Evolutionary conservation across 2,888 invertebrate genomes (phyloP), one percentile per base, ranked within the genome.

Genomic region (Tillus elongatus): DNA sequence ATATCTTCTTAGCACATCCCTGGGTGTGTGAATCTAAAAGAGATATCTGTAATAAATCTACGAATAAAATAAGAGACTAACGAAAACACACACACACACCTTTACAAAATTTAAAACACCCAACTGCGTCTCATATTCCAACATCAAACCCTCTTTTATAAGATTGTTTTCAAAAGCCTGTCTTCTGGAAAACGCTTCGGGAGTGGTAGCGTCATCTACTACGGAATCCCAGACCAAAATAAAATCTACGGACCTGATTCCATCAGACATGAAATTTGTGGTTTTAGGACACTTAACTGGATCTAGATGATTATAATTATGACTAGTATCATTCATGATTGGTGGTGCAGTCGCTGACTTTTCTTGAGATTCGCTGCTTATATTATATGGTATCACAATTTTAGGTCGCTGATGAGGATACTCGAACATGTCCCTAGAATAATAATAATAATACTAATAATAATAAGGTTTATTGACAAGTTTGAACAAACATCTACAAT

Each of bases 21-120:
- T 67, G 0, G 93, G 89, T 1, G 89, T 87, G 64, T 92, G 89
- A 41, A 95, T 76, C 77, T 93, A 58, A 34, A 70, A 68, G 35
- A 39, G 36, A 42, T 41, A 41, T n/a, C 6, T 19, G 6, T 19
- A 19, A 26, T 34, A n/a, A n/a, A n/a, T n/a, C n/a, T n/a, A n/a
- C n/a, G n/a, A n/a, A n/a, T n/a, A n/a, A n/a, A n/a, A n/a, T n/a
- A n/a, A n/a, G n/a, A n/a, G n/a, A n/a, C n/a, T n/a, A n/a, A n/a
- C n/a, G n/a, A n/a, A n/a, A n/a, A n/a, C n/a, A n/a, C n/a, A n/a
- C n/a, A n/a, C n/a, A n/a, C n/a, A n/a, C 48, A 79, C 80, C 68
- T 81, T 93, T 44, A 88, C 73, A 66, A 89, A 90, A 63, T 80
- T 74, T 36, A 88, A 70, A 39, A 82, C 80, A 41, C 77, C 77